Evolutionary conservation across 2,113 vertebrate species (phyloP).

Genomic region (Pedetes capensis): DNA sequence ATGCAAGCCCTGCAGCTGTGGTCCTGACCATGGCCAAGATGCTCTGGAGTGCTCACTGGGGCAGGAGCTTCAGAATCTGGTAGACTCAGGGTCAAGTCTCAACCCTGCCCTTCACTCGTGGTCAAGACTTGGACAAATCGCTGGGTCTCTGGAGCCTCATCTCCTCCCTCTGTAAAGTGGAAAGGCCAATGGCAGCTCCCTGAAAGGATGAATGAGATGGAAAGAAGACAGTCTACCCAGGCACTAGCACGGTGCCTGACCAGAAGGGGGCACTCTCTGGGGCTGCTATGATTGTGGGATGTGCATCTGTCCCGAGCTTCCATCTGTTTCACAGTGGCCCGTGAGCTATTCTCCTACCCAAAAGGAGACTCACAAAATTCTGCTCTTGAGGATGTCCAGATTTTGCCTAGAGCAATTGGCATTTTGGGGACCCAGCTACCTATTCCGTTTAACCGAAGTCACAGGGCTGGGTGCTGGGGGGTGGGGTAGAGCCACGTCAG

Average conservation of each 20-base stretch:
- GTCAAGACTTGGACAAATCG: background rate
- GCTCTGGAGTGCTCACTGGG: background rate
- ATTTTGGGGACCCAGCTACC: background rate
- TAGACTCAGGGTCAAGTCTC: background rate
- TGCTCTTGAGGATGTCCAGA: rapidly evolving
- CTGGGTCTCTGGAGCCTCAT: background rate
- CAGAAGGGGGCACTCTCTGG: rapidly evolving
- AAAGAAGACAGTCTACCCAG: rapidly evolving
- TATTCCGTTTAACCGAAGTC: background rate
- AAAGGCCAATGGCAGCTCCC: background rate
- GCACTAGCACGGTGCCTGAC: background rate
- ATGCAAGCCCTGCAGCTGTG: background rate
- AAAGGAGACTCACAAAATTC: background rate
- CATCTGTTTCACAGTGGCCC: no score
- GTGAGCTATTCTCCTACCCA: background rate
- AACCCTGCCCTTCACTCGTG: background rate
- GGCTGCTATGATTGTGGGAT: rapidly evolving
- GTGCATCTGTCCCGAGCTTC: rapidly evolving
- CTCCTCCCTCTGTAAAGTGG: background rate
- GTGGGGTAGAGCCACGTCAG: background rate
- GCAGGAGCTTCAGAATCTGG: background rate
- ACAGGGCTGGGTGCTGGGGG: no score
- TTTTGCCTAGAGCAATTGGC: background rate
- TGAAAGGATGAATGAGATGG: rapidly evolving
- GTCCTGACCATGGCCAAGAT: background rate